These are phyloP conservation scores for Pseudococcus longispinus DNA, from an alignment of 2,888 invertebrate species.

Conservation along the genomic window DNA sequence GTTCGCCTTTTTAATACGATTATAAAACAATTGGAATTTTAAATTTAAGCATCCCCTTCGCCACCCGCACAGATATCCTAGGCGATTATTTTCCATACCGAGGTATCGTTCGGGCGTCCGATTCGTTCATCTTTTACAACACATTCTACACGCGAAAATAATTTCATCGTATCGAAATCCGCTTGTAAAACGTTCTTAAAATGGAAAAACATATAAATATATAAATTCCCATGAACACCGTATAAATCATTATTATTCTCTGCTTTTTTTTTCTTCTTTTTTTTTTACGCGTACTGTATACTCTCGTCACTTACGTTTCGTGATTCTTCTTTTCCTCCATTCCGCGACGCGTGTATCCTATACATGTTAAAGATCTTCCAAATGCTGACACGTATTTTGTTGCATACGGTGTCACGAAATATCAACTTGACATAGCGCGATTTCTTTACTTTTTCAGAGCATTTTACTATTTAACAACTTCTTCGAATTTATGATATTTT, in stretches of 20 bases:
- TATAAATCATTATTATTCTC: conserved; percentile 49
- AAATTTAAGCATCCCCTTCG: background rate
- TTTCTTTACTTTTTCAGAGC: conserved; percentile 32
- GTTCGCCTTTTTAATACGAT: conserved; percentile 21
- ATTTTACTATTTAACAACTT: conserved; percentile 44
- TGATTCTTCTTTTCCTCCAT: conserved; percentile 7
- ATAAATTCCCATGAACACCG: conserved; percentile 42
- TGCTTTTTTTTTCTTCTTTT: background rate
- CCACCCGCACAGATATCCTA: background rate
- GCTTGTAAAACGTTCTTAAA: conserved; percentile 35
- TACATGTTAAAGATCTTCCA: conserved; percentile 42
- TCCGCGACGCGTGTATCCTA: conserved; percentile 11
- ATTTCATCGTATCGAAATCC: conserved; percentile 20
- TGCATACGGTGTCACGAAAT: conserved; percentile 47
- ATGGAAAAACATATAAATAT: conserved; percentile 31
- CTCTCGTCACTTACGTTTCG: conserved; percentile 40
- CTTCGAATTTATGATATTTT: conserved; percentile 41
- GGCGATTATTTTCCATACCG: conserved; percentile 10
- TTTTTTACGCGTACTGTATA: background rate
- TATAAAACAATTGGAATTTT: conserved; percentile 38
- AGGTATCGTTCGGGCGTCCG: background rate
- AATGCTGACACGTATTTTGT: conserved; percentile 52
- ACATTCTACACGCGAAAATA: conserved; percentile 33
- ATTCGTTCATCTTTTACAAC: conserved; percentile 10
- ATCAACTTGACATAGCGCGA: conserved; percentile 41